Conservation (phyloP, 37 sponge, comb jelly and placozoan genomes). For the Mnemiopsis leidyi region DNA sequence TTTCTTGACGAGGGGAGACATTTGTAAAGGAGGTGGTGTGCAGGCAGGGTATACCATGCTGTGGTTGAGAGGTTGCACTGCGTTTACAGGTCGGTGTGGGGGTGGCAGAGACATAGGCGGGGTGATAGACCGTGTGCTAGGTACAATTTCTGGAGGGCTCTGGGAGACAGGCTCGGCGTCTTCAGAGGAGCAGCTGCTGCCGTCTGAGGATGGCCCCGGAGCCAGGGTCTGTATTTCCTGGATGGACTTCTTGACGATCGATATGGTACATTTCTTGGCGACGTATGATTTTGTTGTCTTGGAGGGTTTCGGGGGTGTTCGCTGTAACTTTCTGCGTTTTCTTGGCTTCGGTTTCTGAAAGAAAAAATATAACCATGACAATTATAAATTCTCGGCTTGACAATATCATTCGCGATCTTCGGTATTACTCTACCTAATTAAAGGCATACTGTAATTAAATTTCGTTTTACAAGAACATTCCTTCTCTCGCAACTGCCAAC, state of each 20-base stretch:
- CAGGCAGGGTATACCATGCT: neutral
- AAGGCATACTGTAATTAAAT: too few species aligned
- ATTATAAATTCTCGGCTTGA: too few species aligned
- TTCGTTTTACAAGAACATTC: too few species aligned
- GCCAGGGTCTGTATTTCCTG: neutral
- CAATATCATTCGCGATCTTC: too few species aligned
- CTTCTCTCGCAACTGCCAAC: too few species aligned
- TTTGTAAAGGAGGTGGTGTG: slow-evolving; percentile 10
- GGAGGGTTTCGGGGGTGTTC: neutral
- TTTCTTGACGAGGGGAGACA: neutral
- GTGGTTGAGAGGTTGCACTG: neutral
- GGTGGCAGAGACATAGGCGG: neutral
- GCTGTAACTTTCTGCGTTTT: neutral
- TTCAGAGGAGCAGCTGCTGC: neutral
- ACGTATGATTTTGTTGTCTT: neutral
- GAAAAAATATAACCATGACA: too few species aligned
- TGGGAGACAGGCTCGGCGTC: neutral
- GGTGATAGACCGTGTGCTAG: neutral
- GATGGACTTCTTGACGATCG: slow-evolving; percentile 2
- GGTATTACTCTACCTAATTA: too few species aligned
- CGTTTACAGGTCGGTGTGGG: neutral
- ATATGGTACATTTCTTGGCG: slow-evolving; percentile 12
- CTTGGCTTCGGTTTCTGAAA: slow-evolving; percentile 1
- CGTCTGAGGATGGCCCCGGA: neutral
- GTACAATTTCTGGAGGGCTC: neutral